Base-by-base conservation (phyloP, 2,113 vertebrate genomes). In the Vulpes ferrilata region DNA sequence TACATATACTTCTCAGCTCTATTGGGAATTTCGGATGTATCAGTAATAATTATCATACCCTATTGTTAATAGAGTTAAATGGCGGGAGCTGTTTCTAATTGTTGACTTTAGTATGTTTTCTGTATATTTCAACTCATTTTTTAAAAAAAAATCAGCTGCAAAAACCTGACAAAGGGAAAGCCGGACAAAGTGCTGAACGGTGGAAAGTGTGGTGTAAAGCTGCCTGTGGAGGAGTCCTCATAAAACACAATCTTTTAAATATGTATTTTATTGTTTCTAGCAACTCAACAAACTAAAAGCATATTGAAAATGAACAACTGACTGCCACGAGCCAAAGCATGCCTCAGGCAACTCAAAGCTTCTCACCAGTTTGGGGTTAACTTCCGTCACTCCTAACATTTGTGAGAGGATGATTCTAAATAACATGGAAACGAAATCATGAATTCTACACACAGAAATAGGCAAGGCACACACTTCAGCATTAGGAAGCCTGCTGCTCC, bases 291-390 rank as follows among this genome's bases (percentile, higher is more conserved):
- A 96, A 97, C 97, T 92, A 78, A 97, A 97, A 96, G 95, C 96
- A 98, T 98, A 97, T 97, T 97, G 97, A 96, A 97, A 97, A 94
- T 32, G 96, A 97, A 96, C 95, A 96, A 74, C 81, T 88, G 96
- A 97, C 87, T 91, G 96, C 73, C 92, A 88, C 38, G 90, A 98
- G 92, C 95, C 32, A 78, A 96, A 96, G 96, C 95, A 76, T 38
- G 96, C 98, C 98, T 97, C 87, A 71, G 95, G 96, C 97, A 94
- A 94, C 94, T 95, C 84, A n/a, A 6, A 90, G 65, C 95, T 93
- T 95, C 95, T 67, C 80, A 88, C 87, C 92, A 87, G 92, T 87
- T 81, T 93, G 95, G 95, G 96, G 96, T 93, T 95, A 85, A 82
- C 90, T 96, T 84, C 87, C 32, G 0, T 91, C 90, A 43, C 71